phyloP scores from a whole-genome alignment of 2,113 vertebrate species.

The Narcine bancroftii region DNA sequence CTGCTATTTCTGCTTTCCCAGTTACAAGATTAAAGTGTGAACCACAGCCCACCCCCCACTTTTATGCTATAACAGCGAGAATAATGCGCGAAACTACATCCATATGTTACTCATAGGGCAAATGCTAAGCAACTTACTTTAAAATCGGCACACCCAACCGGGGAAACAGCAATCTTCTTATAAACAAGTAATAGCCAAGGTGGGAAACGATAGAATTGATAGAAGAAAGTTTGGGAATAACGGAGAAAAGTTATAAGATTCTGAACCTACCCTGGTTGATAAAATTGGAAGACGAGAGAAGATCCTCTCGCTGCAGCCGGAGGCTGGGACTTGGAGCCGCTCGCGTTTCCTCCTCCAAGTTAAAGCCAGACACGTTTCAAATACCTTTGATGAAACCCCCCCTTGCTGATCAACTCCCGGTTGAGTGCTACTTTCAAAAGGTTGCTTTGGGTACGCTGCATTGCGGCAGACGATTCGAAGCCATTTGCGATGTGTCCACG shows the following conservation, averaged over 20 bases:
- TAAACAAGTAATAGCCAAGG: too few relatives aligned
- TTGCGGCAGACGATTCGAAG: too few relatives aligned
- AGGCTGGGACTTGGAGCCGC: neutral
- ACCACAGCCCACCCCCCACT: too few relatives aligned
- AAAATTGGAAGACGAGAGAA: neutral
- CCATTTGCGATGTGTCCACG: neutral
- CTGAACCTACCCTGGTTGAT: neutral
- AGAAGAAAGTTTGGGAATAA: neutral
- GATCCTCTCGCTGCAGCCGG: neutral
- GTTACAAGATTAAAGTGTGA: neutral
- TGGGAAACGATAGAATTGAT: neutral
- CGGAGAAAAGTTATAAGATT: neutral
- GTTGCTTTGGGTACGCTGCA: neutral
- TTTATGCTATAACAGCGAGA: neutral
- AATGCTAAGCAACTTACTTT: neutral
- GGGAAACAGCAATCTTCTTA: neutral
- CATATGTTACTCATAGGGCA: neutral
- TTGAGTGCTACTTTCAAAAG: neutral
- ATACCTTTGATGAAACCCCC: neutral
- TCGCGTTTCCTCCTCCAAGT: neutral
- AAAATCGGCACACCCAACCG: neutral
- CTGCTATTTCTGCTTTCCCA: neutral
- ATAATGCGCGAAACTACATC: neutral
- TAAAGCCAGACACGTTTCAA: neutral
- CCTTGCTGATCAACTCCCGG: neutral